phyloP scores from a whole-genome alignment of 1,140 invertebrate genomes.

The Diuraphis noxia region DNA sequence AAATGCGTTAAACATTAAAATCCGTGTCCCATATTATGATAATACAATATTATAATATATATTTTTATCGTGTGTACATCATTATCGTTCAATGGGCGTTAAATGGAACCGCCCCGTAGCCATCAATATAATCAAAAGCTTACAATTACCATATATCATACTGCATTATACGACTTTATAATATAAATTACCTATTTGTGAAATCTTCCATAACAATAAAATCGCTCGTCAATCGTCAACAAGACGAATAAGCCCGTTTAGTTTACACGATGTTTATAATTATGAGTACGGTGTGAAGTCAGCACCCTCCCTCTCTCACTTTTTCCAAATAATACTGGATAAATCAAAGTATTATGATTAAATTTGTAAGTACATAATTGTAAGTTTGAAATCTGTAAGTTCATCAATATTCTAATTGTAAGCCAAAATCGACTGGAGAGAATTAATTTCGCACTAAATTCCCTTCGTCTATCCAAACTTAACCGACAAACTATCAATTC shows the following conservation, averaged over 20 bases:
- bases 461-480: no score
- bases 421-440: background rate
- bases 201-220: background rate
- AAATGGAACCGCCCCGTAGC: background rate
- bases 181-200: background rate
- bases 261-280: background rate
- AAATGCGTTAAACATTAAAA: background rate
- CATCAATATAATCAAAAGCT: background rate
- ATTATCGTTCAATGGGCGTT: background rate
- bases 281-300: background rate
- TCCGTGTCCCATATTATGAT: background rate
- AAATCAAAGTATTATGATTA: background rate
- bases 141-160: background rate
- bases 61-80: no score
- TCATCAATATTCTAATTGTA: background rate
- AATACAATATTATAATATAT: background rate
- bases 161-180: background rate
- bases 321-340: background rate
- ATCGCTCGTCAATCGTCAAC: background rate
- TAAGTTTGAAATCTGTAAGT: background rate
- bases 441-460: background rate
- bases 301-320: background rate
- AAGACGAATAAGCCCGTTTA: background rate
- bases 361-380: background rate
- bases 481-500: background rate